phyloP scores from a whole-genome alignment of 2,888 invertebrate genomes.

The Yponomeuta cagnagella region DNA sequence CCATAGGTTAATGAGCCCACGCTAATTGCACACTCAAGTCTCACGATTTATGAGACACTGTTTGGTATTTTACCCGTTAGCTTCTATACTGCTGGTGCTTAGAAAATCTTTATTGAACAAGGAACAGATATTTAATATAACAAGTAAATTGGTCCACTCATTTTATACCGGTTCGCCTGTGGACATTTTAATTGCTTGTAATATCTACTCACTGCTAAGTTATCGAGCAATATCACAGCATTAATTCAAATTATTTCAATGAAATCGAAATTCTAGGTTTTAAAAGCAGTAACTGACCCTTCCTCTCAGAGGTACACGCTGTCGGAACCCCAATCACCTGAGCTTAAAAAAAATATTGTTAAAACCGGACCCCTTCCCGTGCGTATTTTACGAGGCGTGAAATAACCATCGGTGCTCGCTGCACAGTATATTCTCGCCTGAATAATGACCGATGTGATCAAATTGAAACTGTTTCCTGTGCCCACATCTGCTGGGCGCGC shows the following conservation, averaged over 20 bases:
- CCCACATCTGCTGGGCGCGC: conserved; percentile 4
- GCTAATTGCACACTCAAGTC: conserved; percentile 20
- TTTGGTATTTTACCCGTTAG: neutral
- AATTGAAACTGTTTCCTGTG: conserved; percentile 13
- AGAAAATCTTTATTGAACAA: too few relatives aligned
- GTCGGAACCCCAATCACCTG: neutral
- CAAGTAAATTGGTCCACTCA: too few relatives aligned
- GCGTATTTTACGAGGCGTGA: conserved; percentile 16
- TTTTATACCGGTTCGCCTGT: too few relatives aligned
- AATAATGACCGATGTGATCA: conserved; percentile 12
- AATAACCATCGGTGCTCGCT: conserved; percentile 11
- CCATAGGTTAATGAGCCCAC: conserved; percentile 35
- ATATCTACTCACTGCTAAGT: too few relatives aligned
- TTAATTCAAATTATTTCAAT: too few relatives aligned
- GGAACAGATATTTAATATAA: too few relatives aligned
- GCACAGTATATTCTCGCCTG: neutral
- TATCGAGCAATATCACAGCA: too few relatives aligned
- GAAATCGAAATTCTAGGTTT: too few relatives aligned
- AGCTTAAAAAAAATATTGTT: conserved; percentile 11
- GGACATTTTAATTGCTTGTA: too few relatives aligned
- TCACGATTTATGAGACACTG: conserved; percentile 13
- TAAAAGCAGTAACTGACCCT: too few relatives aligned
- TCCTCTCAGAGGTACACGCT: too few relatives aligned
- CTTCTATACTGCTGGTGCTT: too few relatives aligned
- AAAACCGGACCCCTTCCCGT: conserved; percentile 11